These are phyloP conservation scores for Sphyrna mokarran DNA, from an alignment of 2,113 vertebrate genomes.

Conservation along the genomic window DNA sequence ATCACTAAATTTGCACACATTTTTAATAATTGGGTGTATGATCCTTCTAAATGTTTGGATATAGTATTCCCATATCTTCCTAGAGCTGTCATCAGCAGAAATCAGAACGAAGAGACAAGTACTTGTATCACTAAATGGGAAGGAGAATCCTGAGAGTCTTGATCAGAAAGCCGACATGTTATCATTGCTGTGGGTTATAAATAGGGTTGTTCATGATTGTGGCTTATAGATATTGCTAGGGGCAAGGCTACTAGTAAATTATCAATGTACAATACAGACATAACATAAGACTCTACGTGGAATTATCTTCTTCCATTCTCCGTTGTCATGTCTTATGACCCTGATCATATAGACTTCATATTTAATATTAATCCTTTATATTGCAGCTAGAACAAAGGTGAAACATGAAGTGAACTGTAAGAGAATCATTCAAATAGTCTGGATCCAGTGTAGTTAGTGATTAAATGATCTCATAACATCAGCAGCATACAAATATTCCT, in stretches of 20 bases:
- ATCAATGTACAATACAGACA: no score
- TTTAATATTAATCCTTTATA: no score
- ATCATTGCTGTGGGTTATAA: no score
- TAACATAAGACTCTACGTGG: no score
- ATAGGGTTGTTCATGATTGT: no score
- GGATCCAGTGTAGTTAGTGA: neutral
- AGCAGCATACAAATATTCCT: neutral
- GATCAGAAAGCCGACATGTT: neutral
- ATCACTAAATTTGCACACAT: neutral
- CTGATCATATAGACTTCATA: no score
- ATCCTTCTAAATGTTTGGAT: neutral
- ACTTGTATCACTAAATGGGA: neutral
- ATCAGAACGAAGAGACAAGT: neutral
- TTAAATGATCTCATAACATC: neutral
- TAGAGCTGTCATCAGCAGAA: neutral
- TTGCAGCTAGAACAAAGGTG: neutral
- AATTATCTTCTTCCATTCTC: no score
- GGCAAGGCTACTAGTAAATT: no score
- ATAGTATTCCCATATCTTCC: neutral
- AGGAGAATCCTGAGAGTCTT: neutral
- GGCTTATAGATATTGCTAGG: no score
- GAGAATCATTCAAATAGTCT: neutral
- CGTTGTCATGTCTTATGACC: no score
- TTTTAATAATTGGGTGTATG: neutral
- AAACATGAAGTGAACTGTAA: neutral